Conservation (phyloP, 2,113 vertebrate genomes). For the Syrrhaptes paradoxus region DNA sequence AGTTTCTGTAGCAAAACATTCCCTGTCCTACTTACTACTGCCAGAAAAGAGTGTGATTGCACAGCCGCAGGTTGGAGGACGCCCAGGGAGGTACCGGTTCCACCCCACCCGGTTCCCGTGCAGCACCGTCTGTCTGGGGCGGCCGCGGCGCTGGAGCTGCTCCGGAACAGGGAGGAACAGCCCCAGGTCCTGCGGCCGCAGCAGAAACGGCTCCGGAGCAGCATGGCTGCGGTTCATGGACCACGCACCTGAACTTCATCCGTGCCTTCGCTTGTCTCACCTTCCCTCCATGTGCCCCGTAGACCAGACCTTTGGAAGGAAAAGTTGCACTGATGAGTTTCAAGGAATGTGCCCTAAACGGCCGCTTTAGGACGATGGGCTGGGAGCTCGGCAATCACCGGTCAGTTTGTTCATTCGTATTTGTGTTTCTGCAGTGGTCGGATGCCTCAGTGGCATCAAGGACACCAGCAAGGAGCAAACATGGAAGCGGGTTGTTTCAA, state of each 20-base stretch:
- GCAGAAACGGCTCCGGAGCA: not conserved
- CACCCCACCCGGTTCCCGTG: accelerated
- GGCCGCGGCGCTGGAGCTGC: not conserved
- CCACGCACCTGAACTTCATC: not conserved
- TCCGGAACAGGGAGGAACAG: not conserved
- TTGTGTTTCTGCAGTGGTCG: not conserved
- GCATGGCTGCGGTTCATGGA: not conserved
- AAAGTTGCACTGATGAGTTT: not conserved
- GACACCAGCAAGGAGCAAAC: not conserved
- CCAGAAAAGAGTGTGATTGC: not conserved
- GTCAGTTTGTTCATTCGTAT: not conserved
- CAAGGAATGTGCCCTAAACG: not conserved
- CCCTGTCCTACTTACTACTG: not conserved
- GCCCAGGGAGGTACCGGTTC: not conserved
- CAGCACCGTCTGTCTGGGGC: not conserved
- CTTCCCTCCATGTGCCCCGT: not conserved
- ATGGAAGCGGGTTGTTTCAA: not conserved
- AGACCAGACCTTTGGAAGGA: not conserved
- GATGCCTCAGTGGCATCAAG: not conserved
- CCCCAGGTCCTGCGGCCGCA: not conserved
- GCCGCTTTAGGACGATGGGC: not conserved
- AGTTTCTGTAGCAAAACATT: not conserved
- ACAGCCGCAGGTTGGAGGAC: not conserved
- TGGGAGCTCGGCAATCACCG: not conserved
- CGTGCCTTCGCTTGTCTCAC: not conserved